Base-by-base conservation (phyloP, 1,140 invertebrate genomes). In the Ips nitidus region DNA sequence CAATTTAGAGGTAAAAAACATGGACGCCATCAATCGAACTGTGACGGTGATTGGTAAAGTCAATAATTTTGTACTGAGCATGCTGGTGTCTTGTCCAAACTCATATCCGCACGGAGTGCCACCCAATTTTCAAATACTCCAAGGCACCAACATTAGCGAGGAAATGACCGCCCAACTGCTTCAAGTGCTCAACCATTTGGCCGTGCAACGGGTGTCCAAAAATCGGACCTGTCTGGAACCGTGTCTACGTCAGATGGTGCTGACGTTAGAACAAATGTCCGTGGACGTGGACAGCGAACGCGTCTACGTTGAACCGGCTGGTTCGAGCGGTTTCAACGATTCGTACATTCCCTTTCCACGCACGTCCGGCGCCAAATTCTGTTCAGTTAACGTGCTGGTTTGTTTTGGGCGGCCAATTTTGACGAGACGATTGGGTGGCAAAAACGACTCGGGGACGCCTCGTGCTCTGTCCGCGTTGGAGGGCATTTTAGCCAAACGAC, bases 341-440 rank as follows among this genome's bases (percentile, higher is more conserved):
- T 86, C 90, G n/a, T 93, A 90, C 74, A 93, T 98, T 71, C 95
- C 95, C 1, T 98, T 97, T 83, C 95, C 95, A 1, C 84, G 94
- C 63, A 98, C 95, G 0, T 97, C 93, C 7, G 95, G 95, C 2
- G 95, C 94, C 1, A 91, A 91, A 78, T 98, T 98, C 84, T 96
- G 93, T 82, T 90, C 90, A 47, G 91, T 91, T 41, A 91, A 91
- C 73, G 86, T 90, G 39, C 81, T 95, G 40, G 92, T 94, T 4
- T 93, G 91, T 69, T 98, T 97, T 81, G 91, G 91, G 53, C 86
- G 94, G 67, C 90, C 91, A 1, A 84, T 89, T 6, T 90, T 91
- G 74, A 83, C 90, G 1, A 88, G 91, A 73, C 85, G 91, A 73
- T 80, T 91, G 4, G 87, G 86, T 2, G 81, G 86, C 65, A 90